Evolutionary conservation across 2,888 invertebrate genomes (phyloP), one percentile per base, ranked within the genome.

Genomic region (Lacanobia wlatinum): DNA sequence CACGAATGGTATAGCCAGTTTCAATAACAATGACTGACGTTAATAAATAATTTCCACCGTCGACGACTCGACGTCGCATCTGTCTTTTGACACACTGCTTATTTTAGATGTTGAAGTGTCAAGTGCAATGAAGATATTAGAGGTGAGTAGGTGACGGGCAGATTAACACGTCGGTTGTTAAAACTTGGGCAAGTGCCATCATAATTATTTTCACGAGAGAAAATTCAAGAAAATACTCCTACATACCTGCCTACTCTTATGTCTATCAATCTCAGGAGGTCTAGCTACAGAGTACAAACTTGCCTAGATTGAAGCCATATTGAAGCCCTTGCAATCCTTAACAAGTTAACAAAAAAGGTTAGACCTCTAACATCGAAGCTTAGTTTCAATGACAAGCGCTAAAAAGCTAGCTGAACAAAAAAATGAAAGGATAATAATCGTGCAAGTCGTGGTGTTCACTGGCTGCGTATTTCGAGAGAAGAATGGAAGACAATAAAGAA

Each of bases 401-500:
- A 60, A 74, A 65, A 62, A 63, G 40, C 52, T 55, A n/a, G 28
- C 53, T 58, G 40, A 48, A 50, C 21, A 78, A 73, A 75, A n/a
- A 65, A 64, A 64, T 40, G 1, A 52, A 67, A 62, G 65, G 23
- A 76, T 64, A 52, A 67, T 74, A 73, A 80, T 82, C 84, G 61
- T 78, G 74, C 72, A 55, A 74, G 65, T 79, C 76, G 76, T 80
- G 77, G 70, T 74, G 72, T 73, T 79, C 77, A 77, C 62, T 61
- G 77, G 70, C 73, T 75, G 71, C 60, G 79, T 70, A 84, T 82
- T 58, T 50, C 59, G 60, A 76, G 74, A 76, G 80, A 83, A 86
- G 76, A 86, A 87, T 89, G 88, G 88, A 73, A 89, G 89, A 92
- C 89, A 91, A 91, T 91, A 92, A 93, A 92, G 90, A 91, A 92